Conservation (phyloP, 2,113 vertebrate genomes). For the Centropus unirufus region DNA sequence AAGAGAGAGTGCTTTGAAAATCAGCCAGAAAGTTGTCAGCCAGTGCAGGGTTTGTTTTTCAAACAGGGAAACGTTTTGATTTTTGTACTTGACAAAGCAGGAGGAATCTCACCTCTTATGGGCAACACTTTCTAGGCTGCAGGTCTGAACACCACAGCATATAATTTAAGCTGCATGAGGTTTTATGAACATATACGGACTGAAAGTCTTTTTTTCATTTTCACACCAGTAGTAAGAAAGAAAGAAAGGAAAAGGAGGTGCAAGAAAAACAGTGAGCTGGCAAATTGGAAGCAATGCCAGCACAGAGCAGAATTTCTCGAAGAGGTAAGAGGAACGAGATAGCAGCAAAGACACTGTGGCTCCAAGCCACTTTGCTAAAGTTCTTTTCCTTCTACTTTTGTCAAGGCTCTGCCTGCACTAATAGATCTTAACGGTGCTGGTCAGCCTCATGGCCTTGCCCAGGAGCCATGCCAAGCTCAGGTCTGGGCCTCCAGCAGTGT, state of each 20-base stretch:
- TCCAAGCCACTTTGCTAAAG: not conserved
- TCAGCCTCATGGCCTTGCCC: not conserved
- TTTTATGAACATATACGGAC: not conserved
- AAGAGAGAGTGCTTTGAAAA: not conserved
- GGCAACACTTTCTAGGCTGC: not conserved
- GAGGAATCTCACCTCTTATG: not conserved
- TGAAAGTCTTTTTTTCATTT: not conserved
- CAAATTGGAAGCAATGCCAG: not conserved
- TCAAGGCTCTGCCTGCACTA: not conserved
- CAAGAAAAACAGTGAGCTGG: not conserved
- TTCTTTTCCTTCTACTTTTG: not conserved
- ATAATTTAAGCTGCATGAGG: not conserved
- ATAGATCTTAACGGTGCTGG: not conserved
- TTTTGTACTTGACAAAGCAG: slow-evolving; percentile 27
- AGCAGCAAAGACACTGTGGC: not conserved
- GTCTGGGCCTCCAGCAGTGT: not conserved
- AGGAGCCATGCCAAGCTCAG: not conserved
- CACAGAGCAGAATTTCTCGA: not conserved
- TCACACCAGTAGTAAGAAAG: not conserved
- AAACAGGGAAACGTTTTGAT: not conserved
- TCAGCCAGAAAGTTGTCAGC: not conserved
- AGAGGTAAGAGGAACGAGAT: rapidly evolving
- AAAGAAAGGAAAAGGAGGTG: not conserved
- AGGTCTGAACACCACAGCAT: not conserved
- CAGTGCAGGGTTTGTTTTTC: not conserved